Percentiles rank a stretch among this genome's conserved stretches.
Conservation (phyloP, 2,888 invertebrate genomes). For the Cryptus viduatorius region DNA sequence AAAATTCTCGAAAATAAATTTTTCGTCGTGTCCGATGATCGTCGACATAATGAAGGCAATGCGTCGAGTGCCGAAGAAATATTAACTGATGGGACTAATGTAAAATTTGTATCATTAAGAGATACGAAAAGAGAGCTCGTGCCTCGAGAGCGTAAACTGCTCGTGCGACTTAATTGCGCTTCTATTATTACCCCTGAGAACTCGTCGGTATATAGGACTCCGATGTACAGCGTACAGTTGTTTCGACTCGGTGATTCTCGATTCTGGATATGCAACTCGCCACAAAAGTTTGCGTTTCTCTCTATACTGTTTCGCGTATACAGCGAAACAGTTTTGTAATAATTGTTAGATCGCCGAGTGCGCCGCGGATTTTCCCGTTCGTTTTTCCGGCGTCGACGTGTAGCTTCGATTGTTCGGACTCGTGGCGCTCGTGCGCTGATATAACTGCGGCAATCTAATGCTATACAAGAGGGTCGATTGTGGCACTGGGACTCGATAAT, state of each 20-base stretch:
- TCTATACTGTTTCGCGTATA: neutral
- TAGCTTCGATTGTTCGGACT: conserved; percentile 27
- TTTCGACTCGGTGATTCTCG: conserved; percentile 44
- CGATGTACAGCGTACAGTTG: conserved; percentile 25
- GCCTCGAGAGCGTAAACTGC: conserved; percentile 29
- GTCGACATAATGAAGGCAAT: neutral
- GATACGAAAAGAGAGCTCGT: neutral
- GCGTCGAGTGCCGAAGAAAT: neutral
- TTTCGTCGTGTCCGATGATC: neutral
- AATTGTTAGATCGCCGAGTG: neutral
- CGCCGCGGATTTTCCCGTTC: conserved; percentile 16
- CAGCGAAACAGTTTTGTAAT: neutral
- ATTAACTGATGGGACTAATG: neutral
- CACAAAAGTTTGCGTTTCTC: conserved; percentile 15
- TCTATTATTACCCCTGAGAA: conserved; percentile 58
- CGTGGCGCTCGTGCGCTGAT: neutral
- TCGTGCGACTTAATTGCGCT: conserved; percentile 57
- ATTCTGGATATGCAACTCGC: conserved; percentile 15
- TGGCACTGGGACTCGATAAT: neutral
- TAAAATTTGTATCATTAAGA: neutral
- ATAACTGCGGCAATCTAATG: conserved; percentile 5
- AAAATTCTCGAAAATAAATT: too few relatives aligned
- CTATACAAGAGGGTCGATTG: neutral
- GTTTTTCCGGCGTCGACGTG: conserved; percentile 42
- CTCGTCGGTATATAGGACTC: conserved; percentile 16